phyloP scores from a whole-genome alignment of 2,888 invertebrate genomes.

The Lingula anatina region DNA sequence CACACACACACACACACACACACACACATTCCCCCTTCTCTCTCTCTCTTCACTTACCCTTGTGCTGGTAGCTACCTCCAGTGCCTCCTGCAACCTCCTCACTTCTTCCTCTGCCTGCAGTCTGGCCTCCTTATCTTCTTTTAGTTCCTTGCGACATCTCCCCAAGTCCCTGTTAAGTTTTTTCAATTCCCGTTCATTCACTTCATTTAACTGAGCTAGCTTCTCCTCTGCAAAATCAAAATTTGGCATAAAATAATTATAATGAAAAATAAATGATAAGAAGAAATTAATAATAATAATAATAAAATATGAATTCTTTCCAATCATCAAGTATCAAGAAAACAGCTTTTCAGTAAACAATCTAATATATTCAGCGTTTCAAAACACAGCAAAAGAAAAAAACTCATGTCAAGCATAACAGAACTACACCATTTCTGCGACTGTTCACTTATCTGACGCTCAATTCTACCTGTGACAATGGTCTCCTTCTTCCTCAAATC shows the following conservation, averaged over 20 bases:
- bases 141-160: conserved; percentile 24
- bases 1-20: conserved; percentile 2
- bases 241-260: not conserved
- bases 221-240: conserved; percentile 19
- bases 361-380: no score
- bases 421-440: no score
- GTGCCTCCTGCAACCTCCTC: conserved; percentile 24
- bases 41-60: conserved; percentile 18
- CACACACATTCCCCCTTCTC: not conserved
- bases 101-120: conserved; percentile 22
- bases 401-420: no score
- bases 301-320: no score
- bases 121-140: conserved; percentile 21
- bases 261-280: not conserved
- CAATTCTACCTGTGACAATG: no score
- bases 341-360: no score
- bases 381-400: no score
- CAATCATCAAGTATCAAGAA: no score
- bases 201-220: conserved; percentile 20
- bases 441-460: no score
- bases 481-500: conserved; percentile 24
- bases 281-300: no score
- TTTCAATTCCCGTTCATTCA: conserved; percentile 30
- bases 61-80: conserved; percentile 25
- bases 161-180: conserved; percentile 26